Conservation (phyloP, 2,888 invertebrate species). For the Tryphoninae sp. region DNA sequence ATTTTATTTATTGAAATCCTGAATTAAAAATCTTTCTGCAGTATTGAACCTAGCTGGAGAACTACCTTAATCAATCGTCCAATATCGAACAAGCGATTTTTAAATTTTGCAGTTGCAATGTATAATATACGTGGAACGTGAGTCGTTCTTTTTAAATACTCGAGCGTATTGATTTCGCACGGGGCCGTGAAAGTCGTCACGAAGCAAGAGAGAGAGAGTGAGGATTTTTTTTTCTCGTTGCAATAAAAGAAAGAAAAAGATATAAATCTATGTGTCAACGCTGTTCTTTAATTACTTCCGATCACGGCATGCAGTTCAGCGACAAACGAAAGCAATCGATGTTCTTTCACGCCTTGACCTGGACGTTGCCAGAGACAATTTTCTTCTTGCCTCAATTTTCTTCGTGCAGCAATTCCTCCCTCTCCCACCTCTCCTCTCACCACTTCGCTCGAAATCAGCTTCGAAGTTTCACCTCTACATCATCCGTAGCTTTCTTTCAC, state of each 20-base stretch:
- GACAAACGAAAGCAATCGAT: constrained; percentile 29
- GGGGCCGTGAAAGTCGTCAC: not conserved
- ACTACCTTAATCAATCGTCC: not conserved
- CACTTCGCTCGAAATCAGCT: not conserved
- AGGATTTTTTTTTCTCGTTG: not conserved
- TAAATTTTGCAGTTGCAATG: not conserved
- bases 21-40: too few species aligned
- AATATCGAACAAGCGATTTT: not conserved
- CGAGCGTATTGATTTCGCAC: not conserved
- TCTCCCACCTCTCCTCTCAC: not conserved
- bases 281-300: constrained; percentile 43
- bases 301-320: constrained; percentile 20
- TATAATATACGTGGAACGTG: not conserved
- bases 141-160: too few species aligned
- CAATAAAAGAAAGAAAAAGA: too few species aligned
- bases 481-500: constrained; percentile 20
- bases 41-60: too few species aligned
- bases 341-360: constrained; percentile 25
- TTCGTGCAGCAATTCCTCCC: constrained; percentile 24
- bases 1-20: too few species aligned
- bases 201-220: not conserved
- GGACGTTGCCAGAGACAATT: constrained; percentile 27
- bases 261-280: not conserved
- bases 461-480: constrained; percentile 10
- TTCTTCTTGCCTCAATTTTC: not conserved